Conservation (phyloP, 2,113 vertebrate genomes). For the Grallaria varia region DNA sequence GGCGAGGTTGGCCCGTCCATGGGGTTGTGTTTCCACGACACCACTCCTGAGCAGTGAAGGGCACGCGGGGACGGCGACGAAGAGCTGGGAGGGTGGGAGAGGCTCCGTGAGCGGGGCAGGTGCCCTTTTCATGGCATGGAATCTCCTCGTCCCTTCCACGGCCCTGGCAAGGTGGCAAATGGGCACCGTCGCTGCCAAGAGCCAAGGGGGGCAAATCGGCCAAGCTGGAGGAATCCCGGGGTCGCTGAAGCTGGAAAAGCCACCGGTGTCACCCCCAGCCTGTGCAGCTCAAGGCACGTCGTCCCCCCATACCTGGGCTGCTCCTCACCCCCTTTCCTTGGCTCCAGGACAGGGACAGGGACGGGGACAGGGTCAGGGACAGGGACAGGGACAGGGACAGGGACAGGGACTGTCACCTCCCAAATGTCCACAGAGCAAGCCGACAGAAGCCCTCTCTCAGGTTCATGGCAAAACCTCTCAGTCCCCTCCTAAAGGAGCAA, state of each 20-base stretch:
- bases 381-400: background rate
- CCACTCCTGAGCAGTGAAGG: background rate
- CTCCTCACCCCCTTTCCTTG: background rate
- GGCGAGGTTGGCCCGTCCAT: background rate
- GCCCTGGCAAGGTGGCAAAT: background rate
- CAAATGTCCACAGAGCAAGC: background rate
- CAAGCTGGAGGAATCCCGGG: accelerated
- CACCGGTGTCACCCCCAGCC: too few relatives aligned
- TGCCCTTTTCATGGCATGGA: background rate
- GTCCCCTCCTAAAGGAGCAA: background rate
- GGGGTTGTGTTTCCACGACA: background rate
- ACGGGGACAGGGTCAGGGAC: too few relatives aligned
- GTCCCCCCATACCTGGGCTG: background rate
- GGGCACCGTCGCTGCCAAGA: too few relatives aligned
- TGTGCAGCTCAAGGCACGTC: too few relatives aligned
- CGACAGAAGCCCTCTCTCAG: background rate
- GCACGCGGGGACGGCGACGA: background rate
- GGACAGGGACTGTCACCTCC: background rate
- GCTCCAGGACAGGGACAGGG: background rate
- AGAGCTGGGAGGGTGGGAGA: conserved; percentile 6
- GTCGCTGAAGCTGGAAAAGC: background rate
- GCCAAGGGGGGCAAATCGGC: too few relatives aligned
- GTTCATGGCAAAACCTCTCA: background rate
- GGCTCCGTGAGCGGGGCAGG: background rate
- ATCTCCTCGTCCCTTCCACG: background rate